Conservation (phyloP, 1,140 invertebrate species). For the Amphibalanus amphitrite region DNA sequence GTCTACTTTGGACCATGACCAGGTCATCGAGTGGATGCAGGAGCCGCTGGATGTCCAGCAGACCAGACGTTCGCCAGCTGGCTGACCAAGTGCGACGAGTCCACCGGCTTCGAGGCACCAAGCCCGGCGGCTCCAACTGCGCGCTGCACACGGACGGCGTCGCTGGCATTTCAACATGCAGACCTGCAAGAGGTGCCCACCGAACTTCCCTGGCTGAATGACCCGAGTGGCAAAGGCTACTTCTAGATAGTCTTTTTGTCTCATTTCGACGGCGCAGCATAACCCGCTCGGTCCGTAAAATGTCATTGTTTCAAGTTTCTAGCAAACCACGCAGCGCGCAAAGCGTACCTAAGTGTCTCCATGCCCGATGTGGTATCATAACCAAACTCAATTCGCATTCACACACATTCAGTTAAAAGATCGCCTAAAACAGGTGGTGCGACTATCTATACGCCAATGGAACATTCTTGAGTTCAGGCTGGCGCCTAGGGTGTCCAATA, state of each 20-base stretch:
- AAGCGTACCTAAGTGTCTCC: too few species aligned
- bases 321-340: too few species aligned
- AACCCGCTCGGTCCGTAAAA: not conserved
- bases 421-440: too few species aligned
- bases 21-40: slow-evolving; percentile 92
- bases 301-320: too few species aligned
- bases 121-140: slow-evolving; percentile 41
- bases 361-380: too few species aligned
- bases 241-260: slow-evolving; percentile 31
- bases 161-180: slow-evolving; percentile 76
- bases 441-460: too few species aligned
- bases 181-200: slow-evolving; percentile 76
- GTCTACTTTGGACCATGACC: slow-evolving; percentile 96
- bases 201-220: slow-evolving; percentile 85
- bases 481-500: too few species aligned
- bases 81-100: slow-evolving; percentile 70
- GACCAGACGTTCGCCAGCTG: slow-evolving; percentile 78
- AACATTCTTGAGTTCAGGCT: too few species aligned
- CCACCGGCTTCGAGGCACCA: slow-evolving; percentile 66
- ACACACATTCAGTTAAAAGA: too few species aligned
- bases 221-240: slow-evolving; percentile 79
- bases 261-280: slow-evolving; percentile 1
- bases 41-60: slow-evolving; percentile 67
- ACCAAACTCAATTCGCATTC: too few species aligned
- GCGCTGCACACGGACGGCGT: slow-evolving; percentile 80